phyloP scores from a whole-genome alignment of 2,888 invertebrate species.

The Gerosis bhagava region DNA sequence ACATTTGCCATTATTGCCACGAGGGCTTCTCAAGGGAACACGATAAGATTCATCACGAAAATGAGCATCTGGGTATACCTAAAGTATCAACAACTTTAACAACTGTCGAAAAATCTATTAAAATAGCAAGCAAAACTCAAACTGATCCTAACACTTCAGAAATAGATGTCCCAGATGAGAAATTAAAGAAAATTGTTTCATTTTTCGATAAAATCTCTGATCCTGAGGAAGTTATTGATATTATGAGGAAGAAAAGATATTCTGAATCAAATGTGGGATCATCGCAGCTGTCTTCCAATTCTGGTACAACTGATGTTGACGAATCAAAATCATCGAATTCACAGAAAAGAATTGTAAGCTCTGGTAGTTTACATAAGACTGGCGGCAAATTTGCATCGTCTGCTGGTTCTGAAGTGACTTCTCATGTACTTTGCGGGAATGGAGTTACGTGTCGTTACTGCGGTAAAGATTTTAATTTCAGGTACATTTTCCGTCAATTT shows the following conservation, averaged over 20 bases:
- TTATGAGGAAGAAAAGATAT: constrained; percentile 48
- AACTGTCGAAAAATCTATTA: constrained; percentile 34
- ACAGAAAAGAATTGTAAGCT: constrained; percentile 43
- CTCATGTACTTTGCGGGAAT: constrained; percentile 29
- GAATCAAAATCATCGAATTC: constrained; percentile 26
- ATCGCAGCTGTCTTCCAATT: constrained; percentile 31
- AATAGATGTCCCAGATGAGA: constrained; percentile 54
- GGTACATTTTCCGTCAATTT: too few species aligned
- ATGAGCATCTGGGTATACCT: constrained; percentile 63
- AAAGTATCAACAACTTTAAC: constrained; percentile 42
- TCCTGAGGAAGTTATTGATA: constrained; percentile 48
- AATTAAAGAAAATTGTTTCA: constrained; percentile 68
- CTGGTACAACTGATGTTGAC: not conserved
- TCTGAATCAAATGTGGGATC: constrained; percentile 49
- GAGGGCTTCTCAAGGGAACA: constrained; percentile 60
- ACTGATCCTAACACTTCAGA: constrained; percentile 52
- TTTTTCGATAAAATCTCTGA: constrained; percentile 67
- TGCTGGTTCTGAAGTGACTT: constrained; percentile 38
- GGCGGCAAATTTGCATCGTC: constrained; percentile 34
- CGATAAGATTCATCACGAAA: constrained; percentile 59
- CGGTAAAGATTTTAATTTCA: constrained; percentile 55
- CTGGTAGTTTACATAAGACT: constrained; percentile 41
- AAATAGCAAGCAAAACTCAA: constrained; percentile 54
- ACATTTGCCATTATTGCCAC: constrained; percentile 66
- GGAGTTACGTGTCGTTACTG: constrained; percentile 52